A percentile compares a stretch with the other conserved stretches of the same genome.
Evolutionary conservation across 2,113 vertebrate species (phyloP).

Genomic region (Leucoraja erinaceus): DNA sequence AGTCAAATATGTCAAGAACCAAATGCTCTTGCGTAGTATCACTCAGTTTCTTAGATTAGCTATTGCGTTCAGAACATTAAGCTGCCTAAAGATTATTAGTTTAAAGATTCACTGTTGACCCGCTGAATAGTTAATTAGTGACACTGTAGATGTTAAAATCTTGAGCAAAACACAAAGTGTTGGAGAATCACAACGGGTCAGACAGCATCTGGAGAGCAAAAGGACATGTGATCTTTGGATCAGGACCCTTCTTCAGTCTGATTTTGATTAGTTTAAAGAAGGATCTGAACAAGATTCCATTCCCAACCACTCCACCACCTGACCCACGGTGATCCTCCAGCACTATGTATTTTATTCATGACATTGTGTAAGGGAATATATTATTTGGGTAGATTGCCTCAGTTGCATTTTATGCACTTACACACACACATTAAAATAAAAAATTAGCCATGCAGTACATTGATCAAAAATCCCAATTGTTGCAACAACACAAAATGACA

Average conservation of each 20-base stretch:
- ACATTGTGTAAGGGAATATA: no score
- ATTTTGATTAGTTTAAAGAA: no score
- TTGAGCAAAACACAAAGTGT: no score
- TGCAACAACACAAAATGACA: neutral
- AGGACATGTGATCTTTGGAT: no score
- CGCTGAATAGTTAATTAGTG: neutral
- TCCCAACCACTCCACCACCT: no score
- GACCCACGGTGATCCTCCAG: no score
- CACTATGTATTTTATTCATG: neutral
- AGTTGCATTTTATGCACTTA: neutral
- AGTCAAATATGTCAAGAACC: neutral
- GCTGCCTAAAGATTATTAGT: neutral
- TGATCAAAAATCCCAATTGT: neutral
- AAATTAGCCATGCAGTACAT: neutral
- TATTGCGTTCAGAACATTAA: neutral
- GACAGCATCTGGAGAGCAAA: no score
- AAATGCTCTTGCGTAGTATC: neutral
- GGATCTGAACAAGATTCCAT: no score
- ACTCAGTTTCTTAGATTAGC: neutral
- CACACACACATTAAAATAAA: no score
- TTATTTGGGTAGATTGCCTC: neutral
- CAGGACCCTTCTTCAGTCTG: no score
- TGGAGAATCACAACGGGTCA: no score
- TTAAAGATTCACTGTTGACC: neutral
- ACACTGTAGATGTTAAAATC: no score